These are phyloP conservation scores for Ochropleura leucogaster DNA, from an alignment of 2,888 invertebrate genomes.

Conservation along the genomic window DNA sequence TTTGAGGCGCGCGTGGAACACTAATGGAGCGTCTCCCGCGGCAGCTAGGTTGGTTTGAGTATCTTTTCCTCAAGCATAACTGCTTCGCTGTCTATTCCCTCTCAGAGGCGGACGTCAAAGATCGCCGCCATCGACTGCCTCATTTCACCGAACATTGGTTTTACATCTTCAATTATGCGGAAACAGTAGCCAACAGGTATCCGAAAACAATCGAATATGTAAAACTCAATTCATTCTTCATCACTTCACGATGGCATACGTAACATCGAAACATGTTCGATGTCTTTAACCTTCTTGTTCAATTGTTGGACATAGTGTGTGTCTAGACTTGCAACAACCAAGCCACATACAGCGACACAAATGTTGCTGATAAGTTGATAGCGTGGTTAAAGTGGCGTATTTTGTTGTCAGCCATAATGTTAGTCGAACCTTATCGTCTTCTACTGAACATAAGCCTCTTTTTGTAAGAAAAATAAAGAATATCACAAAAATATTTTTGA, in stretches of 20 bases:
- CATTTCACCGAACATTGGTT: conserved; percentile 2
- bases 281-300: conserved; percentile 43
- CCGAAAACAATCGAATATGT: conserved; percentile 33
- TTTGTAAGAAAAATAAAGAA: background rate
- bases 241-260: conserved; percentile 36
- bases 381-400: background rate
- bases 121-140: too few species aligned
- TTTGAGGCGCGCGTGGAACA: too few species aligned
- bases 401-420: background rate
- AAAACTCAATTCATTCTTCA: conserved; percentile 30
- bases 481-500: too few species aligned
- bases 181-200: conserved; percentile 5
- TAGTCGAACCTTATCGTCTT: fast-evolving
- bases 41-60: too few species aligned
- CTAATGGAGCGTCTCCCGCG: too few species aligned
- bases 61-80: too few species aligned
- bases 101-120: too few species aligned
- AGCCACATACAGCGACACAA: background rate
- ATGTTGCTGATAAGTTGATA: background rate
- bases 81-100: too few species aligned
- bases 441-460: background rate
- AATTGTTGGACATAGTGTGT: background rate
- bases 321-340: background rate
- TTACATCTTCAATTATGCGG: conserved; percentile 16
- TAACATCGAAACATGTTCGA: conserved; percentile 38